A percentile compares a stretch with the other conserved stretches of the same genome.
These are phyloP conservation scores for Anseranas semipalmata DNA, from an alignment of 2,113 vertebrate genomes.

Conservation along the genomic window DNA sequence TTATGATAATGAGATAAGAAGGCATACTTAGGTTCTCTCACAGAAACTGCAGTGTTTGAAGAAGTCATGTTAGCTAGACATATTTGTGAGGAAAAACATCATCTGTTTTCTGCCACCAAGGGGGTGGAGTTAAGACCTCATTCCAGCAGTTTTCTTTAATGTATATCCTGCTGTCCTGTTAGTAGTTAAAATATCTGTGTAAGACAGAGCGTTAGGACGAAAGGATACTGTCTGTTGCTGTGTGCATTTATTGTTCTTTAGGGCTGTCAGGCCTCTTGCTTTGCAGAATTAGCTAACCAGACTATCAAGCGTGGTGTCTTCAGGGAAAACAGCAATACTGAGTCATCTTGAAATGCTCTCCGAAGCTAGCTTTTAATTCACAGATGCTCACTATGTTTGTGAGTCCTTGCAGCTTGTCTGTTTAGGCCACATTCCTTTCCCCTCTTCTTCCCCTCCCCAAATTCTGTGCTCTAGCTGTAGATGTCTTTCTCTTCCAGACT, in stretches of 20 bases:
- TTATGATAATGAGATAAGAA: background rate
- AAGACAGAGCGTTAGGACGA: background rate
- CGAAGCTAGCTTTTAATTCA: background rate
- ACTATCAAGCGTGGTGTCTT: background rate
- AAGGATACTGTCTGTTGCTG: background rate
- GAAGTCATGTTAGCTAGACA: background rate
- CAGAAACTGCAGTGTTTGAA: background rate
- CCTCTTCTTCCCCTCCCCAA: fast-evolving
- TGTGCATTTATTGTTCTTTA: background rate
- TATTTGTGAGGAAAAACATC: background rate
- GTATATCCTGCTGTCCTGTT: background rate
- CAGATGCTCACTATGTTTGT: background rate
- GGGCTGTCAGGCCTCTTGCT: background rate
- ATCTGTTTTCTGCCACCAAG: background rate
- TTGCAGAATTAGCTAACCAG: background rate
- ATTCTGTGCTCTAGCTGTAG: background rate
- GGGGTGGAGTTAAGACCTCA: background rate
- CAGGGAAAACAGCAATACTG: background rate
- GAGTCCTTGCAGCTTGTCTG: background rate
- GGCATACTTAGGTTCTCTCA: background rate
- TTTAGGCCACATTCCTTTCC: background rate
- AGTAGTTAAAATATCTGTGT: background rate
- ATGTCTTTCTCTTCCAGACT: background rate
- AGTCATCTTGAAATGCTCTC: background rate
- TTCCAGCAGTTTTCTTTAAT: background rate